Evolutionary conservation across 2,797 vertebrate species (phyloP), one percentile per base, ranked within the genome.

Genomic region (Cossypha caffra): DNA sequence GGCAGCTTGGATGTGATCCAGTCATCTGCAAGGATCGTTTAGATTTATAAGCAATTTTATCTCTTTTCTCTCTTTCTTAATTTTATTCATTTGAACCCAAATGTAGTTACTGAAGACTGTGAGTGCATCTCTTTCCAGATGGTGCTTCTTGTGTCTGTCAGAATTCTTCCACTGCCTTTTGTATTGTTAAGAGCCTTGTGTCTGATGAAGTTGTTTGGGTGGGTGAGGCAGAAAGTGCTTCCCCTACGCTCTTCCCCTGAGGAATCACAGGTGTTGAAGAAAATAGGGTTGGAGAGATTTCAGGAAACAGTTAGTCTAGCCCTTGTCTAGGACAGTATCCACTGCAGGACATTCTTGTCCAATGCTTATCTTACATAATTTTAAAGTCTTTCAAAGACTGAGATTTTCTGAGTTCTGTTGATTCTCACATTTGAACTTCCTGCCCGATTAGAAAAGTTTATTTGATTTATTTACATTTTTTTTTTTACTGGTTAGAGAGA

Each of bases 1-100:
- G 83, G 63, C 90, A 81, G 80, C 73, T 93, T 95, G 94, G 88
- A 85, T 92, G 61, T 24, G 69, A 86, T 93, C 92, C 93, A 94
- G 92, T 86, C 69, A 86, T 40, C 76, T 94, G 76, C 83, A 95
- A 92, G 57, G 52, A n/a, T 40, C 13, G 3, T 92, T 91, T 51
- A 72, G 55, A 73, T 88, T 92, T 93, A 86, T 80, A 79, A 73
- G 55, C 51, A 59, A 74, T 52, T 90, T 26, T 40, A 20, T 55
- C 8, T 80, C 10, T 31, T 3, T 7, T 33, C 4, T 38, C 11
- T 24, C 18, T 31, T 38, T 61, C 21, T n/a, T 20, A 43, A 26
- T 40, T 25, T 59, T 57, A 58, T 69, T 79, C 3, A 33, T 84
- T 61, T 74, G 52, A 83, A n/a, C 14, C 18, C 47, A 55, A 45